Percentiles rank a stretch among this genome's conserved stretches.
These are phyloP conservation scores for Unio delphinus DNA, from an alignment of 2,888 invertebrate species.

Conservation along the genomic window DNA sequence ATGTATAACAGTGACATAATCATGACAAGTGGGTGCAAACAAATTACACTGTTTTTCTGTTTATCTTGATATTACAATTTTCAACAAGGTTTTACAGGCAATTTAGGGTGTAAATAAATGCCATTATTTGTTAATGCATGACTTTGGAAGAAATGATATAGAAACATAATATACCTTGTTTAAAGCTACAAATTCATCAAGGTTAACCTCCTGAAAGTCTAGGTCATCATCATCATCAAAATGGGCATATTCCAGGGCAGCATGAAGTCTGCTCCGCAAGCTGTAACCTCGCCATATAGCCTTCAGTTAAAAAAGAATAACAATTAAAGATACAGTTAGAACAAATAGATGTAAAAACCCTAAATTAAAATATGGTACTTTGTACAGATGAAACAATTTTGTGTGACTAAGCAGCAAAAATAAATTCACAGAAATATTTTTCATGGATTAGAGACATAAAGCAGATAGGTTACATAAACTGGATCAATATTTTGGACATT, in stretches of 20 bases:
- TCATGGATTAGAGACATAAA: not conserved
- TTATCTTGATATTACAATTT: too few species aligned
- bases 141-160: not conserved
- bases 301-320: constrained; percentile 22
- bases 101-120: not conserved
- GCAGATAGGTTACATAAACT: too few species aligned
- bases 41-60: not conserved
- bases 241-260: constrained; percentile 56
- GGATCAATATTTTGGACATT: too few species aligned
- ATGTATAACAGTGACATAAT: not conserved
- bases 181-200: constrained; percentile 50
- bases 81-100: too few species aligned
- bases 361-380: not conserved
- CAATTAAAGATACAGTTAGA: not conserved
- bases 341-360: not conserved
- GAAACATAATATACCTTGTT: constrained; percentile 32
- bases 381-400: too few species aligned
- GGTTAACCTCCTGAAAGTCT: constrained; percentile 48
- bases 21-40: not conserved
- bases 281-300: constrained; percentile 56
- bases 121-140: not conserved
- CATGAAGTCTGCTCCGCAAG: constrained; percentile 46
- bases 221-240: constrained; percentile 46
- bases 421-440: not conserved
- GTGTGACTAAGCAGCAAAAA: not conserved